Base-by-base conservation (phyloP, 2,888 invertebrate species). In the Rhopalosiphum nymphaeae region DNA sequence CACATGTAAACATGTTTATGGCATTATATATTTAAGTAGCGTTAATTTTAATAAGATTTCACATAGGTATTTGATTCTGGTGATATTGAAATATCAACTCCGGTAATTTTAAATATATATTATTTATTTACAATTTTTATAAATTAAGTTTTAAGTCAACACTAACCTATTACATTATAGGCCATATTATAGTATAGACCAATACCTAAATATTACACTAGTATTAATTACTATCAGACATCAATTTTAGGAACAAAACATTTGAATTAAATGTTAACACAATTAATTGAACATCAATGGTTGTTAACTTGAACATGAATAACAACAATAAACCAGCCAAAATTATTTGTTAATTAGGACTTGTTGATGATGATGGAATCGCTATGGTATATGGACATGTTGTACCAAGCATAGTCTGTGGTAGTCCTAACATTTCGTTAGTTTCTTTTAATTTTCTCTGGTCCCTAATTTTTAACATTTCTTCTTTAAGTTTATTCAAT, bases 401-500 rank as follows among this genome's bases (percentile, higher is more conserved):
- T 9, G 67, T 42, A 61, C 11, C 49, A 78, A 89, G 13, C 61
- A 90, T 86, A 61, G 90, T 29, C 11, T 91, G 44, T 13, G 61
- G 36, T 86, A 61, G 78, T 67, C 53, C 67, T 53, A 49, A 87
- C 2, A 16, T 36, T 36, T 46, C 36, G 36, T 57, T 26, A 10
- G n/a, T 13, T 46, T 92, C 42, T 78, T 90, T 90, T 89, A 91
- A 67, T 91, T 87, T 91, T 86, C 91, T 95, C 94, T 97, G 96
- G 92, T 97, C 97, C 29, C 97, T 96, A 85, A 98, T 96, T 95
- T 98, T 98, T 0, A 96, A 95, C 98, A 99, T 98, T 96, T 99
- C 99, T 94, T 97, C 96, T 94, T 97, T 97, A 44, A 99, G 96
- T 95, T 99, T 99, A 94, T 97, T 97, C 49, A 99, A 96, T 95